These are phyloP conservation scores for Peromyscus polionotus DNA, from an alignment of 2,113 vertebrate genomes.

Conservation along the genomic window DNA sequence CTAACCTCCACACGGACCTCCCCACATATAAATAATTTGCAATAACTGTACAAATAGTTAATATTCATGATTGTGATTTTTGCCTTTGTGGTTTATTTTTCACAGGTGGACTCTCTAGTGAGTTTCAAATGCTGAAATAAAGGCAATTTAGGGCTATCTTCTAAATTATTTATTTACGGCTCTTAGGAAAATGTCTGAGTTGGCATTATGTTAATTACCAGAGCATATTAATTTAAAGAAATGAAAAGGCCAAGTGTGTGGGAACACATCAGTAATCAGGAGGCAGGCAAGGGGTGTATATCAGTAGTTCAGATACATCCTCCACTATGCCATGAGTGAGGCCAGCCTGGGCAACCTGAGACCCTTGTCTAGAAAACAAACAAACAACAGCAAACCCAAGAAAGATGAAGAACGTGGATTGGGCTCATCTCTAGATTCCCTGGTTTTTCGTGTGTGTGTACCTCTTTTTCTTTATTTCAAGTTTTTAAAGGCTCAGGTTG, in stretches of 20 bases:
- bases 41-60: background rate
- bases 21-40: background rate
- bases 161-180: background rate
- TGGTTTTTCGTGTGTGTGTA: background rate
- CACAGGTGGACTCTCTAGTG: background rate
- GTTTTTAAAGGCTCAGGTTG: background rate
- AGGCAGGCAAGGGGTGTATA: background rate
- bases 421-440: conserved; percentile 22
- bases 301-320: background rate
- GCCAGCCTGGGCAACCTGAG: background rate
- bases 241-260: background rate
- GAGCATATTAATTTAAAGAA: conserved; percentile 15
- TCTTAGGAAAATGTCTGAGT: background rate
- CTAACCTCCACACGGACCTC: background rate
- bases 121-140: conserved; percentile 46
- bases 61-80: background rate
- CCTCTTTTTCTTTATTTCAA: background rate
- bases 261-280: background rate
- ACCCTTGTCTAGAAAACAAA: background rate
- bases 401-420: conserved; percentile 34
- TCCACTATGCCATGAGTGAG: background rate
- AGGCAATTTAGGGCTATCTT: background rate
- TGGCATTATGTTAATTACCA: background rate
- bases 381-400: background rate
- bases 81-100: conserved; percentile 59